Evolutionary conservation across 2,797 vertebrate species (phyloP), one percentile per base, ranked within the genome.

Genomic region (Saguinus oedipus): DNA sequence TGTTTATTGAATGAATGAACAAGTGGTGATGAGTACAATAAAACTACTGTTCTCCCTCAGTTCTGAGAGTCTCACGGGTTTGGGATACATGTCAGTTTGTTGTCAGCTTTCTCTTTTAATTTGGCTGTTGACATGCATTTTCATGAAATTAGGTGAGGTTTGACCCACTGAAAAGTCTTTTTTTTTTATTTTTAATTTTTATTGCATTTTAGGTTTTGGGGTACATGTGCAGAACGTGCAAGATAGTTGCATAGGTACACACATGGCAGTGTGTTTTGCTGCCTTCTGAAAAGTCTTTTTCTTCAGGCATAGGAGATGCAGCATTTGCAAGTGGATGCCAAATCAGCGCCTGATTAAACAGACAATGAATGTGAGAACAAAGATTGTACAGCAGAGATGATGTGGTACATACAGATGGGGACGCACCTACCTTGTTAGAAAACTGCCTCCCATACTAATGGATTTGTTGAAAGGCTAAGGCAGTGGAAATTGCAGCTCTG

Each of bases 101-200:
- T 97, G 94, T 95, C 55, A 46, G 90, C 90, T 96, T 97, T 98
- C 39, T n/a, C 97, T 97, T 98, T 92, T 97, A 97, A 98, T 92
- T 97, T 92, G 82, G 87, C 76, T 97, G 97, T 94, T 97, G 76
- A 96, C 94, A 98, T 95, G 96, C 95, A 90, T 96, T 98, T 98
- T 97, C 95, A 90, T 50, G 85, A 96, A 96, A 93, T 98, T 98
- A 94, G 81, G 93, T 97, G 98, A 98, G 96, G 92, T 95, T 44
- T 97, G 86, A 96, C 95, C 97, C 79, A 92, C 92, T 95, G 95
- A 80, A 97, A 97, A 97, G 96, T 97, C 97, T 76, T 97, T 91
- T 97, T 98, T 97, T 97, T 97, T 97, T 91, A 96, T 98, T 39
- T 39, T 39, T 39, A 39, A 39, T 39, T 39, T 39, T 39, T 39